Percentiles rank a stretch among this genome's conserved stretches.
These are phyloP conservation scores for Pristionchus japonicus DNA, from an alignment of 2,888 invertebrate genomes.

Conservation along the genomic window DNA sequence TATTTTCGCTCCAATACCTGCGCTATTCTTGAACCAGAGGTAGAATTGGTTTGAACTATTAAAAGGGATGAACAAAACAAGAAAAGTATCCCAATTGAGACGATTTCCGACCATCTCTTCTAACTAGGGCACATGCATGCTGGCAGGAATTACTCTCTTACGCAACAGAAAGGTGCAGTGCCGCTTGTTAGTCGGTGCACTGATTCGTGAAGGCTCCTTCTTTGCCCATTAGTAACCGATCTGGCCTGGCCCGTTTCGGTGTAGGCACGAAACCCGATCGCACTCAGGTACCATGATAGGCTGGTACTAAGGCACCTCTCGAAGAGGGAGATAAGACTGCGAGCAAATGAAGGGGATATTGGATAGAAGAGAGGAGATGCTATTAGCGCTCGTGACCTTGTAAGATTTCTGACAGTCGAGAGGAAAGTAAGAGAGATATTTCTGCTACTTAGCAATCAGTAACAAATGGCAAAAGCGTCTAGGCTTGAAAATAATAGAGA, in stretches of 20 bases:
- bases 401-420: conserved; percentile 21
- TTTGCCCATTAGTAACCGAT: conserved; percentile 27
- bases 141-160: background rate
- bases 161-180: conserved; percentile 9
- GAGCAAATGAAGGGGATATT: background rate
- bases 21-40: background rate
- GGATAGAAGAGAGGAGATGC: background rate
- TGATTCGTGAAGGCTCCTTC: conserved; percentile 14
- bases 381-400: conserved; percentile 25
- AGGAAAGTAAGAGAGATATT: background rate
- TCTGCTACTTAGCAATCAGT: background rate
- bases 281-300: background rate
- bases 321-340: background rate
- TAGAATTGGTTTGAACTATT: too few species aligned
- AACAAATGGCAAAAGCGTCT: background rate
- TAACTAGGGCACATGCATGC: background rate
- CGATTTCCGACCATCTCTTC: background rate
- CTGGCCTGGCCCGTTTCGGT: background rate
- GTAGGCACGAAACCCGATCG: background rate
- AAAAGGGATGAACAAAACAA: background rate
- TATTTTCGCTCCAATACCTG: background rate
- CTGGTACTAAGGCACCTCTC: background rate
- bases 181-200: conserved; percentile 30
- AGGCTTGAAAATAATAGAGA: too few species aligned
- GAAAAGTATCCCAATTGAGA: background rate